Percentiles rank a stretch among this genome's conserved stretches.
These are phyloP conservation scores for Xylota segnis DNA, from an alignment of 2,888 invertebrate genomes.

Conservation along the genomic window DNA sequence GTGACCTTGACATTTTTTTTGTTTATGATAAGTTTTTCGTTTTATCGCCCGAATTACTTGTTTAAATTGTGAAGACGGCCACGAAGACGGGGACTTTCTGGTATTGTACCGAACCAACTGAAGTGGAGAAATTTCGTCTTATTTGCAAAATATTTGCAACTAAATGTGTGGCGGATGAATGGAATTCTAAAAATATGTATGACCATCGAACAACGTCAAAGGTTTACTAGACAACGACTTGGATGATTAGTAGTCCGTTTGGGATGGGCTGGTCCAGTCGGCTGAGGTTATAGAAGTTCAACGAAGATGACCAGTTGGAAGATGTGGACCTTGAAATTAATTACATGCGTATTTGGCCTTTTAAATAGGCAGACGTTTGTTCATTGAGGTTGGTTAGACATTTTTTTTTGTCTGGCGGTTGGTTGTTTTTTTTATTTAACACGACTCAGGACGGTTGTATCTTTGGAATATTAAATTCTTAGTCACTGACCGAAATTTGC, in stretches of 20 bases:
- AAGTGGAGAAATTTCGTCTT: slow-evolving; percentile 13
- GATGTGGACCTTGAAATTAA: slow-evolving; percentile 6
- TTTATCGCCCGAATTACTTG: slow-evolving; percentile 22
- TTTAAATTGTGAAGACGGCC: slow-evolving; percentile 5
- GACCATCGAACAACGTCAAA: slow-evolving; percentile 5
- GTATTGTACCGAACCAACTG: not conserved
- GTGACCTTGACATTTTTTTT: slow-evolving; percentile 71
- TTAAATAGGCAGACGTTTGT: not conserved
- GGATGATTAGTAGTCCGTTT: not conserved
- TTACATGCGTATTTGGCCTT: not conserved
- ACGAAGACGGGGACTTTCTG: not conserved
- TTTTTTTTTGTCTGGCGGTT: too few relatives aligned
- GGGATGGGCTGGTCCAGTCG: not conserved
- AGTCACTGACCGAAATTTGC: too few relatives aligned
- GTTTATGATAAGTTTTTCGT: slow-evolving; percentile 8
- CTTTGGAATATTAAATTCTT: too few relatives aligned
- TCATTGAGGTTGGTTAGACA: not conserved
- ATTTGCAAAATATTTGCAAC: not conserved
- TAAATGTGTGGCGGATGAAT: not conserved
- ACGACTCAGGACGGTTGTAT: too few relatives aligned
- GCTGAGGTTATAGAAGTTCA: slow-evolving; percentile 32
- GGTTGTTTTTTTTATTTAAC: too few relatives aligned
- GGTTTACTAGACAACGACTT: not conserved
- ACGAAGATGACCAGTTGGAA: not conserved
- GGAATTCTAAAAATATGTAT: slow-evolving; percentile 36